Evolutionary conservation across 1,140 invertebrate genomes (phyloP).

Genomic region (Panagrolaimus sp.): DNA sequence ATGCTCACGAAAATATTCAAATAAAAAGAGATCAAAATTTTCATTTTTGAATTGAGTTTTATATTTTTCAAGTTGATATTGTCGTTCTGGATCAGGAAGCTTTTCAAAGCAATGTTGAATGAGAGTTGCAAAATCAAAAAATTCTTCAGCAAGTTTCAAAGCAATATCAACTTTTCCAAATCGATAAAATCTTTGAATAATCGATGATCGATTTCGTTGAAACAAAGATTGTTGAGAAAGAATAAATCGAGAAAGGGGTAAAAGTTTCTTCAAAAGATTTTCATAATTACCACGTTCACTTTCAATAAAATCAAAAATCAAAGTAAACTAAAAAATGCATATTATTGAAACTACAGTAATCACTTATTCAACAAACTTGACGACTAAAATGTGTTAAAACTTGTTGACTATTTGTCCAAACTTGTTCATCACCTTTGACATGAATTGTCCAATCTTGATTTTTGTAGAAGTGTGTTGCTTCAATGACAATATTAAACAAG

Average conservation of each 20-base stretch:
- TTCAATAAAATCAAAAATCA: neutral
- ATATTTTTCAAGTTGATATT: conserved; percentile 8
- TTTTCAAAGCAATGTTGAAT: neutral
- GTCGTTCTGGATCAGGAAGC: conserved; percentile 3
- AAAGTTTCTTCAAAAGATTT: neutral
- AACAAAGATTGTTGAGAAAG: neutral
- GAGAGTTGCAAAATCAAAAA: conserved; percentile 1
- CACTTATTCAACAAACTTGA: neutral
- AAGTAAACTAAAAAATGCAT: neutral
- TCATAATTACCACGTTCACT: neutral
- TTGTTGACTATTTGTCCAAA: neutral
- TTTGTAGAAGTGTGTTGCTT: neutral
- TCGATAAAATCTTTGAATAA: conserved; percentile 9
- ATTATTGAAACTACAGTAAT: no score
- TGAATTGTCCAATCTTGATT: conserved; percentile 2
- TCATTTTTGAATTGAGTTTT: conserved; percentile 12
- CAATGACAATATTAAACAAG: neutral
- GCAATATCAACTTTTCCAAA: conserved; percentile 5
- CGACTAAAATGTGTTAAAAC: conserved; percentile 1
- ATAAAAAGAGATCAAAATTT: conserved; percentile 6
- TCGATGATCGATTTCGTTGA: neutral
- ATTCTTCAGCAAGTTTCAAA: neutral
- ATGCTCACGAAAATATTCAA: neutral
- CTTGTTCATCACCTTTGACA: neutral
- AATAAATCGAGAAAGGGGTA: neutral